Evolutionary conservation across 2,888 invertebrate species (phyloP).

Genomic region (Cheilosia impressa): DNA sequence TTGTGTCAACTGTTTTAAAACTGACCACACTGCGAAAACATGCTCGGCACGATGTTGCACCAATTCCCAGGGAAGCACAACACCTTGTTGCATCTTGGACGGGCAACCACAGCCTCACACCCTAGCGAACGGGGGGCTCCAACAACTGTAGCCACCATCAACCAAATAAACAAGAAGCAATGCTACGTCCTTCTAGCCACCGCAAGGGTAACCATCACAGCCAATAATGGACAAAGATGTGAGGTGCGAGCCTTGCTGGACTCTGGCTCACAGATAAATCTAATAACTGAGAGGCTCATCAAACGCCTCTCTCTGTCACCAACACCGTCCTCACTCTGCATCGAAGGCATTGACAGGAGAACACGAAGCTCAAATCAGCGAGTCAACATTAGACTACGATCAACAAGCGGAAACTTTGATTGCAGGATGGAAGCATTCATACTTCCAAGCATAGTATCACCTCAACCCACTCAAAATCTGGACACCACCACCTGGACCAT

Average conservation of each 20-base stretch:
- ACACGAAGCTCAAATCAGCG: not conserved
- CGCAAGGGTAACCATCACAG: too few species aligned
- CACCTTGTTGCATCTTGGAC: too few species aligned
- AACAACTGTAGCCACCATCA: too few species aligned
- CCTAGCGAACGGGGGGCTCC: too few species aligned
- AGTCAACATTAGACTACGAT: not conserved
- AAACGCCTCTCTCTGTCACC: not conserved
- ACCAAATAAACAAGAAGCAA: too few species aligned
- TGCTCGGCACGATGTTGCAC: too few species aligned
- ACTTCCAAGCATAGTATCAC: not conserved
- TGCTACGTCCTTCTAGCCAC: too few species aligned
- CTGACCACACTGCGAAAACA: too few species aligned
- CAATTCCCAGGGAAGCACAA: too few species aligned
- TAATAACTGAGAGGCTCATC: not conserved
- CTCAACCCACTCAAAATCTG: not conserved
- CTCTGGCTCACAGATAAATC: slow-evolving; percentile 1
- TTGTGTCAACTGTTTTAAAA: too few species aligned
- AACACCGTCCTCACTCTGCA: slow-evolving; percentile 5
- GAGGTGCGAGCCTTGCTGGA: not conserved
- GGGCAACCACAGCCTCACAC: not conserved
- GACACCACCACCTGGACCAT: slow-evolving; percentile 3
- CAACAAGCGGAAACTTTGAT: not conserved
- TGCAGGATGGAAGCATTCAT: too few species aligned
- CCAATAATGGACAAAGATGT: too few species aligned
- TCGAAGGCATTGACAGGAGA: not conserved